Evolutionary conservation across 2,113 vertebrate species (phyloP).

Genomic region (Eulemur rufifrons): DNA sequence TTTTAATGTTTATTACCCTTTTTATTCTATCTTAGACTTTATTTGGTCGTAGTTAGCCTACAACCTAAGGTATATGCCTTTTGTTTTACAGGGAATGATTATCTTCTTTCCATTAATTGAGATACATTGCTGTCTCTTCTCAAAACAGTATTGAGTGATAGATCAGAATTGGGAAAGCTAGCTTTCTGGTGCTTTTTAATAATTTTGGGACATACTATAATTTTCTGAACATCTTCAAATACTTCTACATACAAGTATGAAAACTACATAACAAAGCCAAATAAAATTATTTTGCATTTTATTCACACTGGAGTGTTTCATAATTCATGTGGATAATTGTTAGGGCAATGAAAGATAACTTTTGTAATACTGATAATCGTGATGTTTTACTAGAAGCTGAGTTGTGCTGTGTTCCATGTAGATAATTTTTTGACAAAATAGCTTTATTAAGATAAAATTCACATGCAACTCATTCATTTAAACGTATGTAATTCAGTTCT

Average conservation of each 20-base stretch:
- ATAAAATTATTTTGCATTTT: neutral
- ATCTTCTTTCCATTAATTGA: neutral
- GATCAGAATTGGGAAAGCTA: neutral
- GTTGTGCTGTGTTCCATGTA: neutral
- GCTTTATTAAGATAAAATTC: slow-evolving; percentile 29
- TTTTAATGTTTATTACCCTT: slow-evolving; percentile 25
- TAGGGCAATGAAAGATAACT: neutral
- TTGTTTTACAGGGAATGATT: neutral
- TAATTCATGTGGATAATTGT: slow-evolving; percentile 40
- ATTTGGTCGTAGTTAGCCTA: neutral
- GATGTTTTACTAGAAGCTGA: neutral
- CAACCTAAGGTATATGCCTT: neutral
- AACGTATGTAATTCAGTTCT: neutral
- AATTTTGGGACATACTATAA: neutral
- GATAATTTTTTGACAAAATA: slow-evolving; percentile 16
- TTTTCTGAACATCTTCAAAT: slow-evolving; percentile 20
- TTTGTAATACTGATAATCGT: neutral
- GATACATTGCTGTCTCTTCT: neutral
- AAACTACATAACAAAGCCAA: neutral
- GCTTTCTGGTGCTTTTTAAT: slow-evolving; percentile 12
- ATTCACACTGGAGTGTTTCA: neutral
- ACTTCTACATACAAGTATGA: neutral
- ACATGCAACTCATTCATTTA: neutral
- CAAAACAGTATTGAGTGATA: neutral
- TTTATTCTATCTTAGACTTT: neutral